Evolutionary conservation across 2,113 vertebrate genomes (phyloP), one percentile per base, ranked within the genome.

Genomic region (Psephotus haematonotus): DNA sequence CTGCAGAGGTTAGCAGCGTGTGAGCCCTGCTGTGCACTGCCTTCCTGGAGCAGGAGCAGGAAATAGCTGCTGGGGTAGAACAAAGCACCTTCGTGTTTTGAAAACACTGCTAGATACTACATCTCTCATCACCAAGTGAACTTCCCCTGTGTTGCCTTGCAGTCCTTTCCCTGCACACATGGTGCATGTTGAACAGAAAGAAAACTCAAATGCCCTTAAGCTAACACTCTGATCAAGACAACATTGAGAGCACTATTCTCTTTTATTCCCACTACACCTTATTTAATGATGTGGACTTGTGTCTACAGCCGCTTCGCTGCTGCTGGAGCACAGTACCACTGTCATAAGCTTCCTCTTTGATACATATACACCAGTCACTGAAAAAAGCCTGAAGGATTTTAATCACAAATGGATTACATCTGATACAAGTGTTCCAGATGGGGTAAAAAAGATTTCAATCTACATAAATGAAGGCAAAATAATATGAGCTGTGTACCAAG

Each of bases 401-500:
- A 81, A 93, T 46, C 39, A 29, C 84, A 76, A 95, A 91, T 19
- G 85, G 46, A 69, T 90, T 79, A 74, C 87, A 90, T 82, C 75
- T 79, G 82, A 95, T 81, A 44, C 44, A 37, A 71, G 72, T 7
- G 0, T 13, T 67, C 74, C 82, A 82, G 78, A 65, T 63, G 55
- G 81, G 44, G 41, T 12, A 23, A 27, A 43, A 20, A 62, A 89
- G 55, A 93, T 92, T 77, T 79, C 59, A 24, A 75, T 72, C 69
- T 74, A 79, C 85, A 94, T 29, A 87, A 93, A 93, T 7, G 17
- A 91, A 91, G 78, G 75, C 62, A 70, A 92, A 91, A 76, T 27
- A 46, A 63, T 37, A 6, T 5, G 31, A 97, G 90, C n/a, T 60
- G 15, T 41, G 69, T 68, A 90, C 10, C 27, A 47, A 44, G 33